A percentile compares a stretch with the other conserved stretches of the same genome.
Conservation (phyloP, 1,140 invertebrate species). For the Teleogryllus occipitalis region DNA sequence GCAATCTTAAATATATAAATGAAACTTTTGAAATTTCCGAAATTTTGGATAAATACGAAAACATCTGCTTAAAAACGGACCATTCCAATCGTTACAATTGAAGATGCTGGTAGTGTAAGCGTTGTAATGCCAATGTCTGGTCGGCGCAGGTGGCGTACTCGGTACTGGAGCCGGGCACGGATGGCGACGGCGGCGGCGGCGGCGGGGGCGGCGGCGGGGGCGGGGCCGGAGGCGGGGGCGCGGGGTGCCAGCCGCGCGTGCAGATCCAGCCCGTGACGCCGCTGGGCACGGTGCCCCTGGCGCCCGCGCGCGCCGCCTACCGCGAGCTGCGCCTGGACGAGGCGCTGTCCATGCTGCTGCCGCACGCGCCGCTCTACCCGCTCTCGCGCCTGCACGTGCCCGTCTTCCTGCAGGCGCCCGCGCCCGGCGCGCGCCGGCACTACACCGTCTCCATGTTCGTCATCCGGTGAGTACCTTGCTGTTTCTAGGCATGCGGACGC, state of each 20-base stretch:
- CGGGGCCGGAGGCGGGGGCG: conserved; percentile 24
- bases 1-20: too few species aligned
- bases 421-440: conserved; percentile 27
- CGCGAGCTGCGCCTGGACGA: conserved; percentile 73
- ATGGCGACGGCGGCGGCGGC: conserved; percentile 38
- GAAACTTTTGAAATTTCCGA: too few species aligned
- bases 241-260: conserved; percentile 52
- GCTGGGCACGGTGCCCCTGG: conserved; percentile 59
- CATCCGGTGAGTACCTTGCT: conserved; percentile 54
- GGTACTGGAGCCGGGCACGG: conserved; percentile 57
- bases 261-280: conserved; percentile 69
- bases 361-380: conserved; percentile 76
- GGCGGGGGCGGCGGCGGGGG: conserved; percentile 43
- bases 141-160: conserved; percentile 57
- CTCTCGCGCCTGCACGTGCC: conserved; percentile 79
- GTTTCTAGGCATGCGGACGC: too few species aligned
- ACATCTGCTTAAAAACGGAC: too few species aligned
- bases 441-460: conserved; percentile 64
- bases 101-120: too few species aligned
- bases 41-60: too few species aligned
- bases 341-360: conserved; percentile 72
- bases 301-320: conserved; percentile 66
- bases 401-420: conserved; percentile 58
- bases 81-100: too few species aligned
- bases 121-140: too few species aligned